These are phyloP conservation scores for Leptoteleia sp. DNA, from an alignment of 1,140 invertebrate species.

Conservation along the genomic window DNA sequence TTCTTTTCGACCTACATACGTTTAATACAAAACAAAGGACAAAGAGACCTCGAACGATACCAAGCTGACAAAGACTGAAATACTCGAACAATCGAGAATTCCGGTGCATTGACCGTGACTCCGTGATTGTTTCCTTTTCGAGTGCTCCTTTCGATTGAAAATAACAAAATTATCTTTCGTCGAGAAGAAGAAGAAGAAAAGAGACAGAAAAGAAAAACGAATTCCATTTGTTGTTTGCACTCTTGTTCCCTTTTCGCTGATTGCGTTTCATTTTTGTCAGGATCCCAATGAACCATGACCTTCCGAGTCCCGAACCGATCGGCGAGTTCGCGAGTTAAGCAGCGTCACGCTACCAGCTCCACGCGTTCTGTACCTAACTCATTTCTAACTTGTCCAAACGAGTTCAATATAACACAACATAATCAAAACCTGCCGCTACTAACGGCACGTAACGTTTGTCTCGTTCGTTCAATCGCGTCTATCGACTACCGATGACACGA, in stretches of 20 bases:
- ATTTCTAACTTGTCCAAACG: conserved; percentile 73
- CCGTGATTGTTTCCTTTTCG: no score
- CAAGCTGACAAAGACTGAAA: no score
- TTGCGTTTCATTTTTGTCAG: neutral
- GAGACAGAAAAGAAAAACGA: neutral
- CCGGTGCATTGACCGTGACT: no score
- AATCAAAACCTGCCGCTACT: conserved; percentile 73
- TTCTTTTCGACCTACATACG: no score
- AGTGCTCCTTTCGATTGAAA: no score
- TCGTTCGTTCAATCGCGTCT: conserved; percentile 26
- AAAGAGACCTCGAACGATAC: no score
- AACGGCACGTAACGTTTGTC: conserved; percentile 68
- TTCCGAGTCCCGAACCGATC: conserved; percentile 28
- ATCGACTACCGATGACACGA: conserved; percentile 7
- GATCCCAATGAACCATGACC: conserved; percentile 7
- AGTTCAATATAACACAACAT: conserved; percentile 71
- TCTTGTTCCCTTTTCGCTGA: neutral
- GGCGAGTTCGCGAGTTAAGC: conserved; percentile 69
- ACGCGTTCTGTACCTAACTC: conserved; percentile 72
- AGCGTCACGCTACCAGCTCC: conserved; percentile 71
- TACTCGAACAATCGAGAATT: no score
- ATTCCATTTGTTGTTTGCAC: neutral
- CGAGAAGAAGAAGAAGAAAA: no score
- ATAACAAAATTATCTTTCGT: no score
- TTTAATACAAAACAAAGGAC: no score